Evolutionary conservation across 1,140 invertebrate species (phyloP), one percentile per base, ranked within the genome.

Genomic region (Megalonaias nervosa): DNA sequence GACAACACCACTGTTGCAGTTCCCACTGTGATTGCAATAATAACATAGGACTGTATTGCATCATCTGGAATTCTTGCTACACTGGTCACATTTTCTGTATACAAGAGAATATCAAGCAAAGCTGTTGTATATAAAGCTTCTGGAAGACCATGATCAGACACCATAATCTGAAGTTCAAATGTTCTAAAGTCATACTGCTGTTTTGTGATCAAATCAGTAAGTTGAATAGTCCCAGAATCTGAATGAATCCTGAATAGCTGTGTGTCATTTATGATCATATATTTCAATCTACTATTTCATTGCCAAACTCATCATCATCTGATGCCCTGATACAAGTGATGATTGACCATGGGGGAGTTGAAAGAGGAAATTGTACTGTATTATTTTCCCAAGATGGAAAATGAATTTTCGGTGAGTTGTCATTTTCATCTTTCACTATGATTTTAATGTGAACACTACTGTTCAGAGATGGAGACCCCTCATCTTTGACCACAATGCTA

Each of bases 391-490:
- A 64, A 64, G n/a, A 69, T 5, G 76, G 76, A 64, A 78, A 78
- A 21, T 17, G 17, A 38, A 78, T 69, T 55, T 73, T 26, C 2
- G 80, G 76, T 65, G 56, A 61, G 17, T 74, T 71, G 60, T 81
- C 80, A 71, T 81, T 79, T 15, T 69, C 76, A 72, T 81, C 80
- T 23, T 60, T 65, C 2, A 98, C 97, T 60, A 92, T 92, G 0
- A 98, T 96, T 17, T 93, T 91, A 0, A 98, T 92, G 97, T 87
- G 96, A 97, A 21, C 93, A 92, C 3, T 94, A 94, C n/a, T 72
- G 16, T 67, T 79, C 19, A 76, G 55, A 2, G 81, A 74, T 19
- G 57, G 23, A 19, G 60, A 66, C 56, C 84, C 83, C 31, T 66
- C 71, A 73, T 88, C 87, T 66, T 68, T 74, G 11, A 62, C 78